A percentile compares a stretch with the other conserved stretches of the same genome.
Conservation (phyloP, 2,888 invertebrate species). For the Diarsia brunnea region DNA sequence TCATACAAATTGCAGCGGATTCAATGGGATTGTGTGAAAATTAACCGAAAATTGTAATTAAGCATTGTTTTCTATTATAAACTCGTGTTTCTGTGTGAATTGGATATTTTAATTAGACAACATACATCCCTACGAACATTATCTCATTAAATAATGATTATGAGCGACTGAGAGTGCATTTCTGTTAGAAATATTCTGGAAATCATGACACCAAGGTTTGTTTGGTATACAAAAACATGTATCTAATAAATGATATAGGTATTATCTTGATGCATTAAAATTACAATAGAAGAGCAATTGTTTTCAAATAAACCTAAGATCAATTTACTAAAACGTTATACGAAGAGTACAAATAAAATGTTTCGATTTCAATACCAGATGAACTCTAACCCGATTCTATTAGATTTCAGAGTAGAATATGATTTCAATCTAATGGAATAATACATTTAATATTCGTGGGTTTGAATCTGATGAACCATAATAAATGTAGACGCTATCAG, state of each 20-base stretch:
- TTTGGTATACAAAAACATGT: slow-evolving; percentile 15
- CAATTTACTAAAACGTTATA: slow-evolving; percentile 33
- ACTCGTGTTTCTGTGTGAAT: slow-evolving; percentile 39
- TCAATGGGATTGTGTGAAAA: slow-evolving; percentile 58
- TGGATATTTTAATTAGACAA: slow-evolving; percentile 29
- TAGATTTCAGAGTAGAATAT: slow-evolving; percentile 19
- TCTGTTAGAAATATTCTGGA: slow-evolving; percentile 26
- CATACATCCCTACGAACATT: not conserved
- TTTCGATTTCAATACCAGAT: slow-evolving; percentile 37
- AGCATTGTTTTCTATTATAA: slow-evolving; percentile 45
- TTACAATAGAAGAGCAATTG: slow-evolving; percentile 21
- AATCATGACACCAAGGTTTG: not conserved
- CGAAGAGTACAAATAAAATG: slow-evolving; percentile 15
- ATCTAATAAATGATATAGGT: slow-evolving; percentile 20
- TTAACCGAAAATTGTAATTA: slow-evolving; percentile 53
- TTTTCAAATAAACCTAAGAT: slow-evolving; percentile 27
- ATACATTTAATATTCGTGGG: slow-evolving; percentile 36
- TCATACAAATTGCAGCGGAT: slow-evolving; percentile 59
- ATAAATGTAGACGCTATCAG: slow-evolving; percentile 33
- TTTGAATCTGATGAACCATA: slow-evolving; percentile 29
- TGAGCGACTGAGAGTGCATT: not conserved
- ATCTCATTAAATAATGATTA: slow-evolving; percentile 3
- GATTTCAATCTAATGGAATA: slow-evolving; percentile 40
- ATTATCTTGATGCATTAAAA: slow-evolving; percentile 20
- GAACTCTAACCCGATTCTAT: slow-evolving; percentile 37